Evolutionary conservation across 1,140 invertebrate species (phyloP), one percentile per base, ranked within the genome.

Genomic region (Manduca sexta): DNA sequence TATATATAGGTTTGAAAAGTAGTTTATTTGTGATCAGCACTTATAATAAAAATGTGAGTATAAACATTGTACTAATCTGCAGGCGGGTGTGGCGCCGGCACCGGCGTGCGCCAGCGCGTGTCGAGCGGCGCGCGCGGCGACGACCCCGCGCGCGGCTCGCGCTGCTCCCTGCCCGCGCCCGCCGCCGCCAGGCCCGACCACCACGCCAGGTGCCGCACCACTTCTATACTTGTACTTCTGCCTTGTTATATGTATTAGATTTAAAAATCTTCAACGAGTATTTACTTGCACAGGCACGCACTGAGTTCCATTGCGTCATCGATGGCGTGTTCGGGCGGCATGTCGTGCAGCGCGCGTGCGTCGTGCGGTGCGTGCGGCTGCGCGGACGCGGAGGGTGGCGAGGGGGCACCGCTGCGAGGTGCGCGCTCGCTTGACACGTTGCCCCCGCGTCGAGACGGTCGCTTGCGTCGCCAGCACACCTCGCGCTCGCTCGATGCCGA

Each of bases 291-390:
- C 65, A 86, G 84, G 60, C 59, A 82, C 50, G 78, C 82, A 30
- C 48, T 87, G 49, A 84, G 80, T 46, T 84, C 85, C 6, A 87
- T 87, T 55, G 79, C 83, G 45, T 86, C 85, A 45, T 83, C 79
- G 48, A 74, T 75, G 40, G 83, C 69, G 47, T 74, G 69, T 64
- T 61, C 61, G 34, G 61, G 13, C 52, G 18, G 66, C 45, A 49
- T 38, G 14, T 52, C n/a, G n/a, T n/a, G n/a, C n/a, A n/a, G n/a
- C n/a, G 45, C 49, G 52, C 34, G 4, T 18, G 31, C 40, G 37
- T 39, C 30, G 38, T 29, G 35, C 7, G 26, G 37, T 48, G 35
- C 45, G 39, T 34, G 31, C 42, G 43, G 39, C 18, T 21, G 42
- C 13, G 45, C 14, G 30, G 60, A n/a, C n/a, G 35, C 45, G 39